phyloP scores from a whole-genome alignment of 2,797 vertebrate genomes.

The Acrossocheilus fasciatus region DNA sequence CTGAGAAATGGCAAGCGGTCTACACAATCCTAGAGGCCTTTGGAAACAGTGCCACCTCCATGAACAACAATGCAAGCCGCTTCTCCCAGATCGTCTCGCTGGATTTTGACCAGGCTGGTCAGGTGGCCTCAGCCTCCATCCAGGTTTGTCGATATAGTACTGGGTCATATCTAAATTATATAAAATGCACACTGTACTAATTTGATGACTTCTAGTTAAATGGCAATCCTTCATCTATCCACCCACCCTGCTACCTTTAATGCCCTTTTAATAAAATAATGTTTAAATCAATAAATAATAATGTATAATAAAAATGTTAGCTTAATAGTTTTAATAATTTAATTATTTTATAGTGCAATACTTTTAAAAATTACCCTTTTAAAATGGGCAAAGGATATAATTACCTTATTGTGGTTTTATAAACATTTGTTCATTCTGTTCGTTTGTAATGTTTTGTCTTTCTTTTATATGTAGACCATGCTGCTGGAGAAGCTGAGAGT shows the following conservation, averaged over 20 bases:
- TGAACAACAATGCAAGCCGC: conserved; percentile 92
- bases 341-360: background rate
- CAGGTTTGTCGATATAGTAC: conserved; percentile 80
- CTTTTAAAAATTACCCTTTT: background rate
- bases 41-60: conserved; percentile 89
- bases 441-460: background rate
- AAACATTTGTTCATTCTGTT: background rate
- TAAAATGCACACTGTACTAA: background rate
- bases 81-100: conserved; percentile 96
- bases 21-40: conserved; percentile 96
- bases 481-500: conserved; percentile 94
- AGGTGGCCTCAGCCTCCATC: conserved; percentile 94
- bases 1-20: conserved; percentile 98
- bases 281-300: background rate
- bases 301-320: background rate
- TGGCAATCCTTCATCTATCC: background rate
- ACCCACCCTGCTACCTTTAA: background rate
- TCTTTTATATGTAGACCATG: conserved; percentile 83
- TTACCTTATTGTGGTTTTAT: background rate
- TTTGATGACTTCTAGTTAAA: background rate
- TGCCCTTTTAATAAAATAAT: background rate
- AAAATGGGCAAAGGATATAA: background rate
- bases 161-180: background rate
- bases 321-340: background rate
- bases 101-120: conserved; percentile 96